These are phyloP conservation scores for Cephalopterus ornatus DNA, from an alignment of 2,113 vertebrate species.

Conservation along the genomic window DNA sequence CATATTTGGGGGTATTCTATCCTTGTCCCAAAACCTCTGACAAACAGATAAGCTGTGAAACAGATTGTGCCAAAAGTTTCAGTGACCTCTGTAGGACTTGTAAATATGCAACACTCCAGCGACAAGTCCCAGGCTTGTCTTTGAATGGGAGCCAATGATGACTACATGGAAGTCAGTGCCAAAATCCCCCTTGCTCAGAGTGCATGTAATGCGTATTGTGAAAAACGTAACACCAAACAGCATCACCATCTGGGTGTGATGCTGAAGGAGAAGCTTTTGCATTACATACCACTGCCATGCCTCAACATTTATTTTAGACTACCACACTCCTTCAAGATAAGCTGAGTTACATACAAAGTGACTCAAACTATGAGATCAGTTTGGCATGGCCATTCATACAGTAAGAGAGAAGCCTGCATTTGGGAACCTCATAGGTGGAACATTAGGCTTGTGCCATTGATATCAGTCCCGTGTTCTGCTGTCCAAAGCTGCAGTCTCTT, in stretches of 20 bases:
- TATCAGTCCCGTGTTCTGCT: neutral
- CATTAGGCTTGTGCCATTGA: neutral
- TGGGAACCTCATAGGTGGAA: neutral
- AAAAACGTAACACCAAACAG: neutral
- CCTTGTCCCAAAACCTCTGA: neutral
- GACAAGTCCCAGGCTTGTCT: neutral
- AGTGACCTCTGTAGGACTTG: neutral
- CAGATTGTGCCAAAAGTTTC: neutral
- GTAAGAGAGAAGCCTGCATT: neutral
- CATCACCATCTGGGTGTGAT: neutral
- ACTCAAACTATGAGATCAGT: neutral
- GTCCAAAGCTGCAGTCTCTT: neutral
- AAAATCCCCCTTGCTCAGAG: neutral
- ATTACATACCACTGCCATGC: neutral
- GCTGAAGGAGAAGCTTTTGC: neutral
- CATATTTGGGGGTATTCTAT: neutral
- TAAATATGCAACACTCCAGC: neutral
- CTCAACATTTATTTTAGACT: neutral
- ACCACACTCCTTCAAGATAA: neutral
- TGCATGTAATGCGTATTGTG: neutral
- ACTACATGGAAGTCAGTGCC: neutral
- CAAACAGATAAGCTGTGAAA: neutral
- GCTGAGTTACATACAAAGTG: neutral
- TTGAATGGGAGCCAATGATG: neutral
- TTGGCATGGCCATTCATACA: neutral